Base-by-base conservation (phyloP, 92 coral and sea anemone species). In the Palythoa caribaeorum region DNA sequence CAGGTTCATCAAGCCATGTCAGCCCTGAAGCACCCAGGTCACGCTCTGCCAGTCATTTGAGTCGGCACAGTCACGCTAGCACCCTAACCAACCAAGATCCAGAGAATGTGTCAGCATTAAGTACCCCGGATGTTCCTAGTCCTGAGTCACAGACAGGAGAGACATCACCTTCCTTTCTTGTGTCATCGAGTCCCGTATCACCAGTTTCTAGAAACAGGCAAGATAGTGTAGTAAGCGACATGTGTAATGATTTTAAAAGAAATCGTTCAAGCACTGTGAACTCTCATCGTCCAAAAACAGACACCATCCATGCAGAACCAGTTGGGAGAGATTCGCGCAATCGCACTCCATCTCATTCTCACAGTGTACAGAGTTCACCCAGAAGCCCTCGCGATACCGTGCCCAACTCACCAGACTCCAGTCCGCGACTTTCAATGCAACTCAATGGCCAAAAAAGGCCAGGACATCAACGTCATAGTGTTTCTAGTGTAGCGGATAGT, bases 401-500 rank as follows among this genome's bases (percentile, higher is more conserved):
- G 7, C 59, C 62, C 4, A 92, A 94, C 28, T 80, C 94, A 70
- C 91, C 87, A 17, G 87, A 59, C 48, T 83, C 93, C 73, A 92
- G 92, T 92, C 95, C 95, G 47, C 93, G 78, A 13, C 88, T 77
- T n/a, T 88, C 81, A 20, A 60, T 52, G 20, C 83, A 85, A 53
- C 76, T 20, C 38, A 5, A 87, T 28, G 87, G 77, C 78, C 90
- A 85, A 28, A 92, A 80, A 39, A 68, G 38, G 57, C 90, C 90
- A 47, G 91, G 91, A 60, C 94, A 84, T 66, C 89, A 87, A n/a
- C 88, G 98, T 19, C 92, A 88, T 65, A 97, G 99, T 74, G 38
- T 97, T 78, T 97, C 99, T 44, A 93, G 98, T 68, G 60, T 79
- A 2, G 94, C 92, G 7, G 99, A 95, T 40, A 97, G 99, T 59